Conservation (phyloP, 2,888 invertebrate species). For the Troides oblongomaculatus region DNA sequence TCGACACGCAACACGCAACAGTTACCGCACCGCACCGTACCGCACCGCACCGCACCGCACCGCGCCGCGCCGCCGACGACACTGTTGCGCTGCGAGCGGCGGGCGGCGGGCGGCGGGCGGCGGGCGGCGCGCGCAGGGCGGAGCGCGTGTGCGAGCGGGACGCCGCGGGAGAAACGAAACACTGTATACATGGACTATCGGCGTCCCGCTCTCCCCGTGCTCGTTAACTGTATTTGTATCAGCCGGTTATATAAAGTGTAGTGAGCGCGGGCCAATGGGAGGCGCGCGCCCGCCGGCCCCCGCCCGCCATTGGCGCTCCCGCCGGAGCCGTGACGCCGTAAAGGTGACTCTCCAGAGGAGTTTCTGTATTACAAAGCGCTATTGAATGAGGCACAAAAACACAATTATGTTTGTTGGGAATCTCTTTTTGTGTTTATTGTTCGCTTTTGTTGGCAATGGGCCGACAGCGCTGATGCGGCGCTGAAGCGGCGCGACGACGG, state of each 20-base stretch:
- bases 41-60: conserved; percentile 47
- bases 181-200: conserved; percentile 63
- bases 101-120: conserved; percentile 56
- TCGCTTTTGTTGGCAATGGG: conserved; percentile 53
- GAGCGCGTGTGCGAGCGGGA: conserved; percentile 54
- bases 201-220: conserved; percentile 63
- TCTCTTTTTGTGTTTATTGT: conserved; percentile 61
- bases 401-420: conserved; percentile 77
- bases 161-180: conserved; percentile 58
- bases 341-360: conserved; percentile 41
- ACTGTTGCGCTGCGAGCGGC: conserved; percentile 71
- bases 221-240: conserved; percentile 79
- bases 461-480: neutral
- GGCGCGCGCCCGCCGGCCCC: conserved; percentile 55
- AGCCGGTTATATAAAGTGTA: conserved; percentile 79
- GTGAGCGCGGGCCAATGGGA: conserved; percentile 65
- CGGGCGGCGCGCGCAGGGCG: conserved; percentile 49
- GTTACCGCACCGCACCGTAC: conserved; percentile 53
- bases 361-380: conserved; percentile 70
- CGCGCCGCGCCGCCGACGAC: conserved; percentile 60
- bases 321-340: neutral
- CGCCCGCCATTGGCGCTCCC: conserved; percentile 54
- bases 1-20: conserved; percentile 41
- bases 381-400: conserved; percentile 73
- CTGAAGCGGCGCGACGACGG: conserved; percentile 6